phyloP scores from a whole-genome alignment of 2,797 vertebrate species.

The Sphenodon punctatus region DNA sequence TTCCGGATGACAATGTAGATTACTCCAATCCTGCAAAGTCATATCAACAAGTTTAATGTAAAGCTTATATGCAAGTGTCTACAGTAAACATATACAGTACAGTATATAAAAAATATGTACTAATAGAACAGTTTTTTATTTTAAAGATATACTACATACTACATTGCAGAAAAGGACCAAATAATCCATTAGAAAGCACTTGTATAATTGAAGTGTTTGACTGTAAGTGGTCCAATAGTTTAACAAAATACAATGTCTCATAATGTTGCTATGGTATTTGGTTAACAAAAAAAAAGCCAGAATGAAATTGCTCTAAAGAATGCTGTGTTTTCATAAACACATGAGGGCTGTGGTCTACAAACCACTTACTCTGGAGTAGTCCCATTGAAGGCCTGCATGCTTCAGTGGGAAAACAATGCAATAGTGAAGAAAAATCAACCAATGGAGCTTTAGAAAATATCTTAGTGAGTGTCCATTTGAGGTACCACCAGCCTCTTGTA shows the following conservation, averaged over 20 bases:
- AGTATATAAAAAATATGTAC: background rate
- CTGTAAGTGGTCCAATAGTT: background rate
- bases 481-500: constrained; percentile 68
- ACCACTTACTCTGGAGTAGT: no score
- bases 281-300: background rate
- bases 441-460: constrained; percentile 69
- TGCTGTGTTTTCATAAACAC: constrained; percentile 11
- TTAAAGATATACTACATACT: background rate
- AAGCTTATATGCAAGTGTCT: no score
- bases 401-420: constrained; percentile 64
- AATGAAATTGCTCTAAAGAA: constrained; percentile 10
- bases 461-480: constrained; percentile 76
- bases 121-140: background rate
- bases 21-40: constrained; percentile 32
- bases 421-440: constrained; percentile 46
- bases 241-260: background rate
- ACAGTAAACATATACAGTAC: background rate
- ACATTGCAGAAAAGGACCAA: background rate
- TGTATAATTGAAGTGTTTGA: background rate
- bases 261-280: background rate
- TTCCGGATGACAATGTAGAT: constrained; percentile 48
- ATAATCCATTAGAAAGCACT: background rate
- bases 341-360: constrained; percentile 26
- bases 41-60: constrained; percentile 1
- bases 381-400: no score